Conservation (phyloP, 2,888 invertebrate species). For the Tetragnatha montana region DNA sequence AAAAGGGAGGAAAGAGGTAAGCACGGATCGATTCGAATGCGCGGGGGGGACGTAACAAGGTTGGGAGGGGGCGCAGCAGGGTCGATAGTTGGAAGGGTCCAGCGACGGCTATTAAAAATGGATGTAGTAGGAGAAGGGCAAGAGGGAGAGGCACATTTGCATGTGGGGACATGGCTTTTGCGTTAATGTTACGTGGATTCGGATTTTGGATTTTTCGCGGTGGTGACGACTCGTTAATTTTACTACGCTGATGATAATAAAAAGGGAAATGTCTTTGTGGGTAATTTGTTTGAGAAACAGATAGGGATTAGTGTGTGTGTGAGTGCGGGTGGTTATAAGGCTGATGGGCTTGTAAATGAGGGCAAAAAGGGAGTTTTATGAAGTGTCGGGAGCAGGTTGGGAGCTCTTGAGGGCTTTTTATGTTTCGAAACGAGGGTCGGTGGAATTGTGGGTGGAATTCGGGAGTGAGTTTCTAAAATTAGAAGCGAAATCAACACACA, state of each 20-base stretch:
- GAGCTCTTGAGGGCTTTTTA: too few relatives aligned
- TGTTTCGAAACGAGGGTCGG: too few relatives aligned
- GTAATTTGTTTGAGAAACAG: too few relatives aligned
- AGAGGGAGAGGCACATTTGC: constrained; percentile 69
- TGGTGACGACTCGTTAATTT: not conserved
- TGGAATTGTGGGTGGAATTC: too few relatives aligned
- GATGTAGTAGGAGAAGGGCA: constrained; percentile 51
- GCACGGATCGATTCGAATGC: constrained; percentile 38
- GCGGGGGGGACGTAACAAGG: constrained; percentile 14
- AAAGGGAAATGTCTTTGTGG: too few relatives aligned
- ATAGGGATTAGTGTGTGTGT: too few relatives aligned
- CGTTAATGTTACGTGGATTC: not conserved
- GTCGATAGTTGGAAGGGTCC: constrained; percentile 66
- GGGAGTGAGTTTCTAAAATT: too few relatives aligned
- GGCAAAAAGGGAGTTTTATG: too few relatives aligned
- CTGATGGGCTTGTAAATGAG: too few relatives aligned
- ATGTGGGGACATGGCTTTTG: constrained; percentile 38
- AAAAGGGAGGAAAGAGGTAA: constrained; percentile 66
- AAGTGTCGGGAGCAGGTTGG: too few relatives aligned
- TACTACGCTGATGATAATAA: not conserved
- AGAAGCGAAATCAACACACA: too few relatives aligned
- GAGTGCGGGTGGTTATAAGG: too few relatives aligned
- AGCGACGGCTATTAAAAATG: constrained; percentile 70
- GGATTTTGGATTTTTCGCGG: not conserved
- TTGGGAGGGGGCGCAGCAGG: constrained; percentile 32